Conservation (phyloP, 1,140 invertebrate species). For the Popillia japonica region DNA sequence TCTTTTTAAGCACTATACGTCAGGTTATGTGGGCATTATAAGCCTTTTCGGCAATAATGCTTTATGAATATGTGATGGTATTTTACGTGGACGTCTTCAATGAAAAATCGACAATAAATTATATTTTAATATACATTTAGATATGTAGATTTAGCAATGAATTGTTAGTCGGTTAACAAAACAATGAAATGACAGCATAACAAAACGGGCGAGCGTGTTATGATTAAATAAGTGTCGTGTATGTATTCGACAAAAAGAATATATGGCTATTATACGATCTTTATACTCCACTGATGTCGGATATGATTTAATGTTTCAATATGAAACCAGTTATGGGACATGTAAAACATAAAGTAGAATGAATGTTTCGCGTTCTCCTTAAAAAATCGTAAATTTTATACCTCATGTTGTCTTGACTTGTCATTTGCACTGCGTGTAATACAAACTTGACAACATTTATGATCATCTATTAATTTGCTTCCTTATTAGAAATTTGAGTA, state of each 20-base stretch:
- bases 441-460: neutral
- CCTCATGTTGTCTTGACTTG: neutral
- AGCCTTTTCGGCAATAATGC: neutral
- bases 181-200: neutral
- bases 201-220: constrained; percentile 19
- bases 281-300: constrained; percentile 8
- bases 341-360: neutral
- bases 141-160: constrained; percentile 13
- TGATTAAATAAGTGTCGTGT: constrained; percentile 33
- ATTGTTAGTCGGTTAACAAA: neutral
- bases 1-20: neutral
- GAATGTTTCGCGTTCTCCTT: constrained; percentile 3
- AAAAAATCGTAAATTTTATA: constrained; percentile 8
- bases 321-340: neutral
- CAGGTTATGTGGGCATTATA: neutral
- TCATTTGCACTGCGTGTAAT: neutral
- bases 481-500: neutral
- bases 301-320: constrained; percentile 35
- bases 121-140: constrained; percentile 11
- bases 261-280: constrained; percentile 19
- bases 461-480: neutral
- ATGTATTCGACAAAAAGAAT: constrained; percentile 2
- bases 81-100: neutral
- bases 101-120: constrained; percentile 15
- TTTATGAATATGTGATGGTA: neutral